Evolutionary conservation across 2,113 vertebrate species (phyloP).

Genomic region (Chaetorhynchus papuensis): DNA sequence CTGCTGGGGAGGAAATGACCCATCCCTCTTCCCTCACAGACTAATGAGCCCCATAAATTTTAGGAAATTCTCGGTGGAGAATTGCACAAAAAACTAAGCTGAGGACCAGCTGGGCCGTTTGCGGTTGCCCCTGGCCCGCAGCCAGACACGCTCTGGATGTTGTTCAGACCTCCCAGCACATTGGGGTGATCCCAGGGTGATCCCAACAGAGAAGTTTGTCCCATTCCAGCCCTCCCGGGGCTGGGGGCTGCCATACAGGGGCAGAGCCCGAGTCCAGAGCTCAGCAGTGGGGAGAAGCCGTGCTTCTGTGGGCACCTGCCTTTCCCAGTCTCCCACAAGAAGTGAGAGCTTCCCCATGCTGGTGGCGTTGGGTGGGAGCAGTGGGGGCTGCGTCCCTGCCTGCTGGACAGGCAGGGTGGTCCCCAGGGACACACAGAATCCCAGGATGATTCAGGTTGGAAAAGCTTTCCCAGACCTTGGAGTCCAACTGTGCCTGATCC

Average conservation of each 20-base stretch:
- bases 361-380: rapidly evolving
- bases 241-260: rapidly evolving
- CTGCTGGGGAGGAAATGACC: background rate
- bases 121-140: rapidly evolving
- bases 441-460: background rate
- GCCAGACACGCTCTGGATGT: background rate
- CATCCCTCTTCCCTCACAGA: background rate
- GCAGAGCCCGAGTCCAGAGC: background rate
- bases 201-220: rapidly evolving
- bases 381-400: background rate
- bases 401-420: background rate
- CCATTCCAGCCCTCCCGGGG: rapidly evolving
- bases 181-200: background rate
- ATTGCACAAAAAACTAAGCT: background rate
- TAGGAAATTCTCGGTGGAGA: background rate
- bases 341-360: background rate
- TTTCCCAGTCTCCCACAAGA: rapidly evolving
- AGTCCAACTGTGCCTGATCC: rapidly evolving
- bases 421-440: background rate
- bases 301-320: background rate
- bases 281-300: background rate
- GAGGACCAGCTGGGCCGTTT: background rate
- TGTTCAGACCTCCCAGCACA: background rate
- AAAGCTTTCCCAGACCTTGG: background rate
- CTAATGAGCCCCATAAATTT: background rate